Evolutionary conservation across 2,113 vertebrate genomes (phyloP).

Genomic region (Sialia sialis): DNA sequence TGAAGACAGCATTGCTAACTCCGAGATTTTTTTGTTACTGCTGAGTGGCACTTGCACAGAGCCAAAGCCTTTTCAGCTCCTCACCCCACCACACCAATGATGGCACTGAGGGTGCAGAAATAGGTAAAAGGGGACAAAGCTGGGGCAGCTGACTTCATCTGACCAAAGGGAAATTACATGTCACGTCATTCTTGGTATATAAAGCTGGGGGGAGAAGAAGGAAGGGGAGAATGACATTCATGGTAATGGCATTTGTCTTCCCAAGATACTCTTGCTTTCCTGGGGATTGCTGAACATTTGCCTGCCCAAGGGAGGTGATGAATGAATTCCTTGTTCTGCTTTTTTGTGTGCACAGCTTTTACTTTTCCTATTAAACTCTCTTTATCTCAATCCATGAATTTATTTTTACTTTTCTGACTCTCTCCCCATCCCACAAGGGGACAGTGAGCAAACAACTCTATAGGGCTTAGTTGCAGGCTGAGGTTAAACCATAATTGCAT

Average conservation of each 20-base stretch:
- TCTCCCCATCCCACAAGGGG: background rate
- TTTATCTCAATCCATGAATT: background rate
- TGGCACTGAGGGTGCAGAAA: background rate
- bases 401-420: background rate
- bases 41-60: background rate
- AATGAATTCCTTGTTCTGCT: background rate
- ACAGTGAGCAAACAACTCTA: background rate
- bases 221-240: rapidly evolving
- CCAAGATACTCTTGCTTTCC: background rate
- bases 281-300: background rate
- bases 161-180: background rate
- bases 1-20: background rate
- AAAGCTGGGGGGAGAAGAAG: background rate
- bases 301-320: background rate
- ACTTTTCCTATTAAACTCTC: background rate
- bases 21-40: background rate
- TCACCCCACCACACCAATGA: background rate
- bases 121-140: background rate
- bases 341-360: rapidly evolving
- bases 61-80: background rate
- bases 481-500: background rate
- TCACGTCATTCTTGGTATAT: background rate
- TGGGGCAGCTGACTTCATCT: background rate
- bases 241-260: background rate
- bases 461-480: too few species aligned